Percentiles rank a stretch among this genome's conserved stretches.
These are phyloP conservation scores for Megaleporinus macrocephalus DNA, from an alignment of 2,113 vertebrate species.

Conservation along the genomic window DNA sequence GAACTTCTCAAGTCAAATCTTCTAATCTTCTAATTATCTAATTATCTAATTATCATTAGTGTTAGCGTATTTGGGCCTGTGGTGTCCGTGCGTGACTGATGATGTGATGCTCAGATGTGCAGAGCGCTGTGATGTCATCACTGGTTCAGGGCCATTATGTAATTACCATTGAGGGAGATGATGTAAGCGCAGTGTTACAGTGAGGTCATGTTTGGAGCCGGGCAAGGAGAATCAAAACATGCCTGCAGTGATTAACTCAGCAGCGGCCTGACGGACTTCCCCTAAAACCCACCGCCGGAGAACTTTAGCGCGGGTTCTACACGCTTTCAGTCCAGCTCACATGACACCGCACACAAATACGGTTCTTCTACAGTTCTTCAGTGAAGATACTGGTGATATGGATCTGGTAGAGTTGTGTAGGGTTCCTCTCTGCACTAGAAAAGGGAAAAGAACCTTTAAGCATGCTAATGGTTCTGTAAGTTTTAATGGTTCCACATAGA, in stretches of 20 bases:
- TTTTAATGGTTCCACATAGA: too few relatives aligned
- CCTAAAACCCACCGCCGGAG: neutral
- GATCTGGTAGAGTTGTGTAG: too few relatives aligned
- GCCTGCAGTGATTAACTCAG: neutral
- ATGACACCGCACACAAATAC: too few relatives aligned
- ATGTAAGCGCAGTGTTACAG: slow-evolving; percentile 19
- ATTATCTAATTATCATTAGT: too few relatives aligned
- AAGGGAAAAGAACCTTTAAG: too few relatives aligned
- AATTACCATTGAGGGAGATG: slow-evolving; percentile 35
- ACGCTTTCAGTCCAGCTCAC: too few relatives aligned
- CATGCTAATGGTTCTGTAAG: too few relatives aligned
- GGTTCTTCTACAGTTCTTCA: too few relatives aligned
- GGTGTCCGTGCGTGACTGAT: slow-evolving; percentile 11
- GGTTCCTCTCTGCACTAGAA: too few relatives aligned
- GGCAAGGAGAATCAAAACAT: neutral
- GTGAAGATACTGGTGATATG: too few relatives aligned
- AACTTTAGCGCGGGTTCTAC: too few relatives aligned
- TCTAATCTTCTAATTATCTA: too few relatives aligned
- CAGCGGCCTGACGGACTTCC: neutral
- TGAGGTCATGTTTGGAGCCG: slow-evolving; percentile 35
- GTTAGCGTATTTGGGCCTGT: neutral
- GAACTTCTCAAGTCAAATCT: neutral
- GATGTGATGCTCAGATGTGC: slow-evolving; percentile 25
- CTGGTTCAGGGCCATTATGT: slow-evolving; percentile 21
- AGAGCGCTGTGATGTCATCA: slow-evolving; percentile 18